Conservation (phyloP, 2,113 vertebrate species). For the Platysteira castanea region DNA sequence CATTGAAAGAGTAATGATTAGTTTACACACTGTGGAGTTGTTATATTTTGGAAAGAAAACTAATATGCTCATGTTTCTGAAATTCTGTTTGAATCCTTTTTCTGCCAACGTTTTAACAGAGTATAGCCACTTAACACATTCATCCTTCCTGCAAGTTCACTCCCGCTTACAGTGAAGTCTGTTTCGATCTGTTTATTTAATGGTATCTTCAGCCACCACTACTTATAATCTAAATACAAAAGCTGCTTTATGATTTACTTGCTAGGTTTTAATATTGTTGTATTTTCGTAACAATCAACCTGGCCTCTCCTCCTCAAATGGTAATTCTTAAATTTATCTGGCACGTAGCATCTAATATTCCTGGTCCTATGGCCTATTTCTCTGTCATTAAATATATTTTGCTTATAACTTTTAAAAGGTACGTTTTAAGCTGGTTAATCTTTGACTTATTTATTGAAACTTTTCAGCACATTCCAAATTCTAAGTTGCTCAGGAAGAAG, state of each 20-base stretch:
- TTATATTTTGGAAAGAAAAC: slow-evolving; percentile 56
- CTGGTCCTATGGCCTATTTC: slow-evolving; percentile 49
- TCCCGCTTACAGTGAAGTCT: background rate
- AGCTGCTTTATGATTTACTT: slow-evolving; percentile 23
- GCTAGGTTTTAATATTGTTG: slow-evolving; percentile 37
- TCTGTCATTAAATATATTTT: slow-evolving; percentile 71
- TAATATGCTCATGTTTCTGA: slow-evolving; percentile 14
- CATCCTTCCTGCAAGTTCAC: slow-evolving; percentile 22
- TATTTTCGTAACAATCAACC: slow-evolving; percentile 45
- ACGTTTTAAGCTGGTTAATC: slow-evolving; percentile 75
- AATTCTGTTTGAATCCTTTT: slow-evolving; percentile 2
- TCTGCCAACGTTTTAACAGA: slow-evolving; percentile 6
- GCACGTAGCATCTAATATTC: slow-evolving; percentile 56
- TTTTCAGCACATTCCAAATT: slow-evolving; percentile 88
- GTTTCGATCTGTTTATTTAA: slow-evolving; percentile 36
- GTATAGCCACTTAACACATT: background rate
- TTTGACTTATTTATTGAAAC: slow-evolving; percentile 83
- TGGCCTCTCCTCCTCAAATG: slow-evolving; percentile 52
- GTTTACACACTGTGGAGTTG: slow-evolving; percentile 64
- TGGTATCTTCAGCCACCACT: slow-evolving; percentile 30
- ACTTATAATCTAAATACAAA: slow-evolving; percentile 21
- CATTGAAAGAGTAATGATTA: slow-evolving; percentile 57
- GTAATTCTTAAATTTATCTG: slow-evolving; percentile 62
- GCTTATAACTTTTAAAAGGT: slow-evolving; percentile 77
- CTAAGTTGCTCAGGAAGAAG: slow-evolving; percentile 90